phyloP scores from a whole-genome alignment of 1,140 invertebrate genomes.

The Ylistrum balloti region DNA sequence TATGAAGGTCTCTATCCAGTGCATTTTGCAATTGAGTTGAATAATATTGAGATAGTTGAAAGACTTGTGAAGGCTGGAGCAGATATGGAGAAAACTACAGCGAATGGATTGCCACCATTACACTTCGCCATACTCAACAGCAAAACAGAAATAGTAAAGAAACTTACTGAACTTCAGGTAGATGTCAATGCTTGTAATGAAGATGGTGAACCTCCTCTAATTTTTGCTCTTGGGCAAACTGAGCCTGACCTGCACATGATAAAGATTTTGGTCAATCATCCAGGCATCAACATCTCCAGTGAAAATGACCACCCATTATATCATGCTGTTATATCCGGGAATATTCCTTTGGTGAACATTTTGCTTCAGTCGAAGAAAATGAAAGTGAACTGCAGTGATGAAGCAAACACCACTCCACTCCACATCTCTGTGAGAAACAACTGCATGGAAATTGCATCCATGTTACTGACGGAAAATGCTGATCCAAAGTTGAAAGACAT shows the following conservation, averaged over 20 bases:
- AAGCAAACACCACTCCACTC: not conserved
- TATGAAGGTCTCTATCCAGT: not conserved
- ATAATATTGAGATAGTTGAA: not conserved
- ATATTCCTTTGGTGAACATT: not conserved
- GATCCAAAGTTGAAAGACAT: not conserved
- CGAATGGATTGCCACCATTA: not conserved
- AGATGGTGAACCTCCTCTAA: not conserved
- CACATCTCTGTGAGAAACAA: not conserved
- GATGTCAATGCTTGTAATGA: not conserved
- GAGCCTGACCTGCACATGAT: not conserved
- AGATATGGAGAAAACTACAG: not conserved
- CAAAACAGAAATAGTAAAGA: not conserved
- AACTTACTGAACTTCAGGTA: not conserved
- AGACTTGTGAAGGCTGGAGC: not conserved
- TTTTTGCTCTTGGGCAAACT: not conserved
- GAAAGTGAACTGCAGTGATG: not conserved
- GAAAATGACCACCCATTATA: not conserved
- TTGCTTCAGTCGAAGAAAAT: not conserved
- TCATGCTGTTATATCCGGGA: not conserved
- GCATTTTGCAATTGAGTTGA: not conserved
- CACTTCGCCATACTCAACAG: not conserved
- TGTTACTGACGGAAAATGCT: not conserved
- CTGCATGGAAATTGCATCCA: not conserved
- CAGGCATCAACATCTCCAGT: not conserved
- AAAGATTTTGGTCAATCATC: not conserved